Conservation (phyloP, 2,888 invertebrate species). For the Aspidiotus rigidus region DNA sequence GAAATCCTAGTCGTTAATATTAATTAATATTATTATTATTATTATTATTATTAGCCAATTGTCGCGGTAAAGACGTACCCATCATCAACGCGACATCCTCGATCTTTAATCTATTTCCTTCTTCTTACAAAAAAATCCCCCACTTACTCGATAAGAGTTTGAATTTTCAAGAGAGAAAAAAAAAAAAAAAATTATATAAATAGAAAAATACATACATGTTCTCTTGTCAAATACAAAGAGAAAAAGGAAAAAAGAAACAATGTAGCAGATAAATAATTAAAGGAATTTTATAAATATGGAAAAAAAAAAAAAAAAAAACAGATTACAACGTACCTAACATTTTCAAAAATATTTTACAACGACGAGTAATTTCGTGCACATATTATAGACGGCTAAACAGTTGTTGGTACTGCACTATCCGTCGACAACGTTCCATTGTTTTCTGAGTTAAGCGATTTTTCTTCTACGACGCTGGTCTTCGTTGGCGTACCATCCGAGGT, state of each 20-base stretch:
- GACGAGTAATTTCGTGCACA: background rate
- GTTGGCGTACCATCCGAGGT: background rate
- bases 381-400: background rate
- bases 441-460: slow-evolving; percentile 4
- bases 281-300: background rate
- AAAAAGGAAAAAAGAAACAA: background rate
- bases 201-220: too few species aligned
- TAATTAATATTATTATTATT: too few species aligned
- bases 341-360: background rate
- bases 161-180: too few species aligned
- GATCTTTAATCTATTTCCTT: too few species aligned
- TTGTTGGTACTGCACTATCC: background rate
- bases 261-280: slow-evolving; percentile 3
- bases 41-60: too few species aligned
- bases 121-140: too few species aligned
- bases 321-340: slow-evolving; percentile 3
- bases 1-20: too few species aligned
- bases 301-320: background rate
- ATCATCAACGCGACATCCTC: too few species aligned
- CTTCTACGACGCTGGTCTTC: background rate
- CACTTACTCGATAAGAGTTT: too few species aligned
- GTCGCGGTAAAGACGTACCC: too few species aligned
- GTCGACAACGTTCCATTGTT: background rate
- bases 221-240: background rate
- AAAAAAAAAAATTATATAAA: too few species aligned